Evolutionary conservation across 2,888 invertebrate species (phyloP).

Genomic region (Drosophila cracens): DNA sequence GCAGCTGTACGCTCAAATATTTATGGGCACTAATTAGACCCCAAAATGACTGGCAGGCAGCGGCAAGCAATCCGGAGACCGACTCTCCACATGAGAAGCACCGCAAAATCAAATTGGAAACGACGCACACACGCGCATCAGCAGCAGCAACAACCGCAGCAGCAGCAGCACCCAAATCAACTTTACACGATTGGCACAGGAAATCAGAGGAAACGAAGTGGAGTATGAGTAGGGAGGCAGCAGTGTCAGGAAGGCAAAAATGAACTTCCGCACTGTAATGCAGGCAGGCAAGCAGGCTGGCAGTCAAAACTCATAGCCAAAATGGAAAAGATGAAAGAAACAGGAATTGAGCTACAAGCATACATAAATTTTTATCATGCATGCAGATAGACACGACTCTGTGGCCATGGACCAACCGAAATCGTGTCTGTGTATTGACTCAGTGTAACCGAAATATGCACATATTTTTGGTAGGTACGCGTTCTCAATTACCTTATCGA

Average conservation of each 20-base stretch:
- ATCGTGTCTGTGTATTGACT: background rate
- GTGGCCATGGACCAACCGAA: background rate
- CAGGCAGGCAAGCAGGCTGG: background rate
- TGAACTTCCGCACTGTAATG: constrained; percentile 29
- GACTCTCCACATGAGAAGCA: constrained; percentile 24
- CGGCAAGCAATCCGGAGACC: background rate
- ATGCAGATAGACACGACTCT: constrained; percentile 31
- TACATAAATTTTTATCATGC: constrained; percentile 46
- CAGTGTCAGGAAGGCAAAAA: constrained; percentile 11
- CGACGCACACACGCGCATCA: constrained; percentile 9
- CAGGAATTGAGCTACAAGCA: constrained; percentile 41
- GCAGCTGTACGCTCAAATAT: constrained; percentile 21
- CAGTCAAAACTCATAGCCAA: constrained; percentile 19
- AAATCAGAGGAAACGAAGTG: constrained; percentile 38
- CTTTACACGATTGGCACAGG: constrained; percentile 33
- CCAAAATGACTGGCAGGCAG: background rate
- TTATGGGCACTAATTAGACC: constrained; percentile 50
- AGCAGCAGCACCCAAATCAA: constrained; percentile 27
- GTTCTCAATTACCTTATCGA: constrained; percentile 24
- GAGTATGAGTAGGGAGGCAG: background rate
- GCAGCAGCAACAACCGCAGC: constrained; percentile 2
- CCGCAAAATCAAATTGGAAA: constrained; percentile 50
- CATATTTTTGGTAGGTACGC: background rate
- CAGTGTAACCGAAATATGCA: constrained; percentile 25
- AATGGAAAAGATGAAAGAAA: constrained; percentile 17